Evolutionary conservation across 30 jellyfish, hydroid and myxozoan genomes (phyloP).

Genomic region (Cassiopea andromeda): DNA sequence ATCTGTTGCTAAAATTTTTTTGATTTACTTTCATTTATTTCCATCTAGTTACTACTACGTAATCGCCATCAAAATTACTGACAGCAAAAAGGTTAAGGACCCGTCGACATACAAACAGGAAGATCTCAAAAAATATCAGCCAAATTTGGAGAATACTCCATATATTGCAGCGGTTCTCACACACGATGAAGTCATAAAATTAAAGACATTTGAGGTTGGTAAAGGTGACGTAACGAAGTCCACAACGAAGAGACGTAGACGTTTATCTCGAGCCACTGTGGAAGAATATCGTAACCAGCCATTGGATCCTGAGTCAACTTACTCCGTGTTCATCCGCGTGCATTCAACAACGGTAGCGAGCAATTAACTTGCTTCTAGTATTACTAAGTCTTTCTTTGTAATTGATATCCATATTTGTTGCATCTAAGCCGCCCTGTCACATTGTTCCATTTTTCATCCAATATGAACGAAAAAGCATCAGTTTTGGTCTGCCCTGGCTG

Average conservation of each 20-base stretch:
- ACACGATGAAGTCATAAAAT: neutral
- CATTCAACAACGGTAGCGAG: constrained; percentile 24
- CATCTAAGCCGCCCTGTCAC: too few relatives aligned
- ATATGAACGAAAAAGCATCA: too few relatives aligned
- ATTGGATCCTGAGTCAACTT: constrained; percentile 44
- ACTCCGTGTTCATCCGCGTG: constrained; percentile 58
- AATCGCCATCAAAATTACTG: constrained; percentile 31
- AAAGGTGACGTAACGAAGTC: constrained; percentile 28
- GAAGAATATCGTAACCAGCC: constrained; percentile 38
- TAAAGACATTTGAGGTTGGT: constrained; percentile 42
- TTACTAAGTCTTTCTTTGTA: too few relatives aligned
- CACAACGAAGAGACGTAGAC: constrained; percentile 5
- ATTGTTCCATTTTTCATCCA: too few relatives aligned
- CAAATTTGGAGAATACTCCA: constrained; percentile 39
- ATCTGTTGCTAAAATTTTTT: neutral
- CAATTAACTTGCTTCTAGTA: neutral
- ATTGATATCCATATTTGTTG: too few relatives aligned
- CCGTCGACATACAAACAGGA: constrained; percentile 31
- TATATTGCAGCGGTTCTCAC: constrained; percentile 73
- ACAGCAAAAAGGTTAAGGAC: constrained; percentile 5
- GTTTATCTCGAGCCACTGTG: constrained; percentile 38
- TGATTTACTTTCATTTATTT: neutral
- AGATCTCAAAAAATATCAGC: constrained; percentile 35
- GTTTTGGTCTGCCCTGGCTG: too few relatives aligned
- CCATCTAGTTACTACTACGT: constrained; percentile 40